Conservation (phyloP, 2,797 vertebrate genomes). For the Myoxocephalus aenaeus region DNA sequence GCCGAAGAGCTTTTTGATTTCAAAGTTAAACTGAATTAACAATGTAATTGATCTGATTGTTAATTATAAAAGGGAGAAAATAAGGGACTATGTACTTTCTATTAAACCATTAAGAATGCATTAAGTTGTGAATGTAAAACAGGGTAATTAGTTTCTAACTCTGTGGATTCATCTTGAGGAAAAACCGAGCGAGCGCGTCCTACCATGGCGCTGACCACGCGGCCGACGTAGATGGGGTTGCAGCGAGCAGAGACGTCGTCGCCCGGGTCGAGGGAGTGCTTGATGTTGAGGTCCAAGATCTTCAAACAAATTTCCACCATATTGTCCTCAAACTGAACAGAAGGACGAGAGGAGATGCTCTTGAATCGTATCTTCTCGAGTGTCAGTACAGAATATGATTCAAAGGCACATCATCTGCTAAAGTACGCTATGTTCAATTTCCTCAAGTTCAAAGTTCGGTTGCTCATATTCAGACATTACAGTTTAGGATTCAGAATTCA, state of each 20-base stretch:
- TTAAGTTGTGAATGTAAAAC: too few relatives aligned
- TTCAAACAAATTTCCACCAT: constrained; percentile 84
- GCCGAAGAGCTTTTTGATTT: neutral
- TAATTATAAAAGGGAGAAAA: too few relatives aligned
- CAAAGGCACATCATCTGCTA: too few relatives aligned
- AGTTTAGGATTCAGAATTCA: neutral
- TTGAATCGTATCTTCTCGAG: too few relatives aligned
- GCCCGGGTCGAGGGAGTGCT: constrained; percentile 74
- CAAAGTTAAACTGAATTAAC: neutral
- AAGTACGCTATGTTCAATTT: neutral
- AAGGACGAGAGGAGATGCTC: neutral
- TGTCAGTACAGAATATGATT: too few relatives aligned
- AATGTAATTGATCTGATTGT: too few relatives aligned
- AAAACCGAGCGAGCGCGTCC: neutral
- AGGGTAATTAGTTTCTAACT: too few relatives aligned
- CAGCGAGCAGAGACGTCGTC: constrained; percentile 73
- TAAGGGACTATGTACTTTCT: too few relatives aligned
- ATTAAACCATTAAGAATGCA: too few relatives aligned
- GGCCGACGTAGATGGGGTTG: constrained; percentile 80
- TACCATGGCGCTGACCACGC: constrained; percentile 86
- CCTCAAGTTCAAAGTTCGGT: neutral
- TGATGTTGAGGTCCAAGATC: constrained; percentile 80
- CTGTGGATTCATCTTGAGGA: too few relatives aligned
- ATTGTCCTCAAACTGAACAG: constrained; percentile 84
- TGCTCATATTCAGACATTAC: too few relatives aligned